These are phyloP conservation scores for Paracentrotus lividus DNA, from an alignment of 53 echinoderm and acorn worm genomes.

Conservation along the genomic window DNA sequence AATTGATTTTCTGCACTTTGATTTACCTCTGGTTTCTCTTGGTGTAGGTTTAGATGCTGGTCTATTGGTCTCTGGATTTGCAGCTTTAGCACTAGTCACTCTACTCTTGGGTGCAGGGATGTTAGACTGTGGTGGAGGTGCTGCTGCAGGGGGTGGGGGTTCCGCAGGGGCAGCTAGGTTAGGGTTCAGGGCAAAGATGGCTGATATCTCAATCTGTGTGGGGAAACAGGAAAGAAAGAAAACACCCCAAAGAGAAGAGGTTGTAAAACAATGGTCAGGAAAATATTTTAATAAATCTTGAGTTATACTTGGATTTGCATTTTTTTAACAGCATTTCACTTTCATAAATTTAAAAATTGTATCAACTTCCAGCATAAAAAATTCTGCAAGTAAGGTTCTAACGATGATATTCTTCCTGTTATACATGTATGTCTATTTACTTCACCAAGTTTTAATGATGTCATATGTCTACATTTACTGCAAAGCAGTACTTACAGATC, in stretches of 20 bases:
- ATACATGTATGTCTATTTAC: background rate
- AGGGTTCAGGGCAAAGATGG: slow-evolving; percentile 89
- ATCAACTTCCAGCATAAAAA: no score
- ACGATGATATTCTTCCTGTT: no score
- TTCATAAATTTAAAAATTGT: no score
- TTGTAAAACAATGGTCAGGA: background rate
- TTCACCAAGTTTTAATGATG: no score
- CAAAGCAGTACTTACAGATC: no score
- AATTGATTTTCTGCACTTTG: background rate
- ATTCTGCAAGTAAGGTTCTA: no score
- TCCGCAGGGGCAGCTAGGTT: slow-evolving; percentile 74
- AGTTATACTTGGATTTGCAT: no score
- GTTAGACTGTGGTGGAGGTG: slow-evolving; percentile 48
- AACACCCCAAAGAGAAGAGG: background rate
- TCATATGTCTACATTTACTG: no score
- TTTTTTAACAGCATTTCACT: no score
- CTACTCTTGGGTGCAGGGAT: slow-evolving; percentile 77
- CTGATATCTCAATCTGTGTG: slow-evolving; percentile 85
- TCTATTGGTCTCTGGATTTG: slow-evolving; percentile 74
- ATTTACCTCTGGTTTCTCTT: slow-evolving; percentile 85
- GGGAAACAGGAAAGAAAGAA: background rate
- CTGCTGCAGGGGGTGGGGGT: slow-evolving; percentile 23
- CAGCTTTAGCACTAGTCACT: slow-evolving; percentile 79
- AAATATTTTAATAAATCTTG: no score
- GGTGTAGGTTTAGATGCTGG: slow-evolving; percentile 75